Base-by-base conservation (phyloP, 2,888 invertebrate genomes). In the Biston stratarius region DNA sequence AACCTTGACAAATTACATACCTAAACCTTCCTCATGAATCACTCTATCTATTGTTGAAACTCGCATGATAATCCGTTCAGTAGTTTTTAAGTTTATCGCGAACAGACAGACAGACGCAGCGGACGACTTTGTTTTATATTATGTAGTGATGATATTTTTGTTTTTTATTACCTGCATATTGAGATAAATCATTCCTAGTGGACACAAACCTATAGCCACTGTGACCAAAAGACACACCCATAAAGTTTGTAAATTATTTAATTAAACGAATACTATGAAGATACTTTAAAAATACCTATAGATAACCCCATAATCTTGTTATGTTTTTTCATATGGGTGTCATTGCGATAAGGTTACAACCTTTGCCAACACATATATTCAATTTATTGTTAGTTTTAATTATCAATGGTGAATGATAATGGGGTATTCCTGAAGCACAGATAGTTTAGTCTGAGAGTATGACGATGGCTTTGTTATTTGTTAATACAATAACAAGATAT, bases 401-500 rank as follows among this genome's bases (percentile, higher is more conserved):
- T 15, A 40, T 53, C 40, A 53, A 53, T 53, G 40, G 53, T 53
- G 40, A 11, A 5, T 6, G 53, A 53, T 53, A 53, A 51, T 51
- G 51, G 51, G 38, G 53, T 53, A 38, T 53, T 10, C 53, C 53
- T 40, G 38, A 53, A 53, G 10, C 11, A 38, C 8, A 40, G 14
- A 14, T 33, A 51, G 12, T 51, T 24, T 8, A 34, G 51, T 34
- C 51, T n/a, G 34, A n/a, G n/a, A n/a, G 3, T 12, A 34, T 51
- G 34, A 51, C 34, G 34, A 51, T 34, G 51, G 51, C 12, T 51
- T 0, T 49, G 24, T 49, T 49, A 49, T 49, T 12, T 12, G 49
- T 49, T 33, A 7, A 48, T 36, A 51, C 12, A 34, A 51, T 36
- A 51, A 51, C 51, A 51, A 34, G 10, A n/a, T n/a, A n/a, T n/a